Base-by-base conservation (phyloP, 2,888 invertebrate genomes). In the Drosophila recens region DNA sequence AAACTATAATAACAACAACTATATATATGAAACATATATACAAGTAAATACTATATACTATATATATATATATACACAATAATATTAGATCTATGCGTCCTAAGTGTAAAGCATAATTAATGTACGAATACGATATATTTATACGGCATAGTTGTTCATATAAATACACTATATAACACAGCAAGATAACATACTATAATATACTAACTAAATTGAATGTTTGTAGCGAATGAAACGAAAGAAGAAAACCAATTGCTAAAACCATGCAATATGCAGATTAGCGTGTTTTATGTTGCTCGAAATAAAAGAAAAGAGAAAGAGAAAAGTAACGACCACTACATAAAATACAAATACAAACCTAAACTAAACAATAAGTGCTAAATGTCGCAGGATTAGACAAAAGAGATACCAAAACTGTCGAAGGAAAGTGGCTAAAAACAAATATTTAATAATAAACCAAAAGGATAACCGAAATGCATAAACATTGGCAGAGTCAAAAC, bases 21-120 rank as follows among this genome's bases (percentile, higher is more conserved):
- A 82, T 87, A 75, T 82, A 75, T 82, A 75, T 78, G 82, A 79
- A 82, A 79, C 67, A 83, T 75, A 84, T 77, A 73, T 76, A 86
- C 80, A 74, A 82, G 67, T 73, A 72, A 84, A 84, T 70, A 80
- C 71, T 71, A 82, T 77, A 78, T 65, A 80, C 51, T 20, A 20
- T 20, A 20, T 68, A 74, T 66, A 78, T 66, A 83, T 72, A 74
- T 74, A 74, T 58, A 82, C 65, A 82, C 65, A 75, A 84, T 86
- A 88, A 88, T 75, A 71, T 82, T 89, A 90, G 90, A 75, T 82
- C 74, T 85, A 85, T 75, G 79, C 78, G 67, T 72, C 67, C 72
- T 73, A 80, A 71, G 62, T 80, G 79, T 81, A 81, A 81, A 82
- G 69, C 87, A 84, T 87, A 88, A 78, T 67, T 88, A 82, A 85